Percentiles rank a stretch among this genome's conserved stretches.
Conservation (phyloP, 2,113 vertebrate genomes). For the Podocnemis expansa region DNA sequence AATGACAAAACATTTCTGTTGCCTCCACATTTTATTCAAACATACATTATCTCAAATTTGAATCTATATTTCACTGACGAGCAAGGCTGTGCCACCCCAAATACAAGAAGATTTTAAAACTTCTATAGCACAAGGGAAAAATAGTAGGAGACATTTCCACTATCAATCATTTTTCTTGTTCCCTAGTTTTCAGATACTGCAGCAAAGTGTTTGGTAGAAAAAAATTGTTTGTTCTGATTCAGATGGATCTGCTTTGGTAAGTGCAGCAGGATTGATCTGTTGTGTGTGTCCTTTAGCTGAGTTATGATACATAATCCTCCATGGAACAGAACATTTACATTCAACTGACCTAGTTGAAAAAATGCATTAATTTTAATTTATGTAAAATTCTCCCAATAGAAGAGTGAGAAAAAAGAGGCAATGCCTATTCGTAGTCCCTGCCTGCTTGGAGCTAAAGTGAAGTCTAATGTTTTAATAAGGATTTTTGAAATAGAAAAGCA, state of each 20-base stretch:
- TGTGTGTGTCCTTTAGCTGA: constrained; percentile 42
- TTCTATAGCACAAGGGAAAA: neutral
- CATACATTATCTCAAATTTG: neutral
- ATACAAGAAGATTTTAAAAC: neutral
- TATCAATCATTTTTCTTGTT: neutral
- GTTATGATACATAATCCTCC: constrained; percentile 65
- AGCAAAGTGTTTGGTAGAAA: constrained; percentile 11
- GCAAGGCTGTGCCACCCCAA: neutral
- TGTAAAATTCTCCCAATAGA: constrained; percentile 61
- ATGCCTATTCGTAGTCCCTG: constrained; percentile 38
- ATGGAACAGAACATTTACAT: constrained; percentile 69
- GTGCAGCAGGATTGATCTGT: constrained; percentile 41
- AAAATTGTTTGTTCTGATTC: constrained; percentile 33
- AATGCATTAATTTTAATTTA: constrained; percentile 74
- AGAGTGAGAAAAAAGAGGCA: neutral
- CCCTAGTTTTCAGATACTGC: neutral
- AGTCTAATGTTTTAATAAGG: constrained; percentile 55
- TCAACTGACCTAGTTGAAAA: constrained; percentile 74
- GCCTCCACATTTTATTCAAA: constrained; percentile 20
- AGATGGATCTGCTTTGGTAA: constrained; percentile 55
- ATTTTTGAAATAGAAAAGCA: constrained; percentile 17
- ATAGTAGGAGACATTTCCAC: neutral
- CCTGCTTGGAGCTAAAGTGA: constrained; percentile 51
- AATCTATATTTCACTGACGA: neutral
- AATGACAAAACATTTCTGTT: neutral